A percentile compares a stretch with the other conserved stretches of the same genome.
Evolutionary conservation across 2,113 vertebrate genomes (phyloP).

Genomic region (Saccopteryx bilineata): DNA sequence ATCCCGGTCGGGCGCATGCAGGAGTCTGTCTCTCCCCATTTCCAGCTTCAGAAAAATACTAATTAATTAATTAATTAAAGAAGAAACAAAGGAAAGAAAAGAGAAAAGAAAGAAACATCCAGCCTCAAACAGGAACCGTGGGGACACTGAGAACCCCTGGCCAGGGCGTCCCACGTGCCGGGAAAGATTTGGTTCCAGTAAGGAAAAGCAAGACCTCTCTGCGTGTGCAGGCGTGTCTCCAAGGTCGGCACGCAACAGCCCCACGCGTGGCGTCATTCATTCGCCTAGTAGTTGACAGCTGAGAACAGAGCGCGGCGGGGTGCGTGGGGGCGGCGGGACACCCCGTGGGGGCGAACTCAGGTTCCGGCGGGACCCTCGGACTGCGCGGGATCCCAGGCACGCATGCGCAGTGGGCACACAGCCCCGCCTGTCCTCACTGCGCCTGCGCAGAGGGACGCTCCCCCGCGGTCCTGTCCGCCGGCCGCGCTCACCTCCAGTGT

Average conservation of each 20-base stretch:
- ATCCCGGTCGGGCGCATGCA: too few relatives aligned
- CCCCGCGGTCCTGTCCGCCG: rapidly evolving
- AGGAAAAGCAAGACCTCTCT: rapidly evolving
- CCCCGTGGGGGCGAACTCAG: rapidly evolving
- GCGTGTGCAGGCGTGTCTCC: rapidly evolving
- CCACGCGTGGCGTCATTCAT: rapidly evolving
- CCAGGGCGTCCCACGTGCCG: rapidly evolving
- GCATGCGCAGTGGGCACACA: not conserved
- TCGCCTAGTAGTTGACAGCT: rapidly evolving
- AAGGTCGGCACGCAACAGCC: rapidly evolving
- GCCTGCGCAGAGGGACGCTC: rapidly evolving
- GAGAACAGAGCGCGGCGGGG: rapidly evolving
- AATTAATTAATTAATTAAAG: too few relatives aligned
- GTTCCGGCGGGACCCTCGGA: rapidly evolving
- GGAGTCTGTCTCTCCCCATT: too few relatives aligned
- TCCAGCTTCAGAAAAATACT: too few relatives aligned
- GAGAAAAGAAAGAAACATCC: not conserved
- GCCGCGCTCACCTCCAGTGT: conserved; percentile 92
- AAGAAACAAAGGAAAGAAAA: too few relatives aligned
- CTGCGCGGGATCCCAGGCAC: rapidly evolving
- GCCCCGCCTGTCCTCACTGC: rapidly evolving
- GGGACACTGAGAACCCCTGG: rapidly evolving
- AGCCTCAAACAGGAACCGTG: rapidly evolving
- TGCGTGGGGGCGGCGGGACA: rapidly evolving
- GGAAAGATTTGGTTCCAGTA: not conserved